Evolutionary conservation across 1,140 invertebrate species (phyloP).

Genomic region (Procambarus clarkii): DNA sequence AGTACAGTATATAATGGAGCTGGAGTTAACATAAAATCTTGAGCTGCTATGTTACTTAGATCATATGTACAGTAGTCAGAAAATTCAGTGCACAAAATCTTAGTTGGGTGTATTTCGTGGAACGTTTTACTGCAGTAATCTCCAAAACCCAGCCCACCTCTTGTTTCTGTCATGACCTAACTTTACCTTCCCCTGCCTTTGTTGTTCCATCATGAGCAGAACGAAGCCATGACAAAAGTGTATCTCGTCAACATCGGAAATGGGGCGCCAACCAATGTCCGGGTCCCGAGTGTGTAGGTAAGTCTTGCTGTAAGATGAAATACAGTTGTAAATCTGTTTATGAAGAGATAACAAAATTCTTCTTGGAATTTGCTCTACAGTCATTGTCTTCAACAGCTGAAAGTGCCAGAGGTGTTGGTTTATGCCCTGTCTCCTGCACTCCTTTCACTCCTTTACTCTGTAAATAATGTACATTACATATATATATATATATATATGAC

Average conservation of each 20-base stretch:
- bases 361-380: neutral
- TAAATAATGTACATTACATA: no score
- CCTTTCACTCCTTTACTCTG: neutral
- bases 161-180: neutral
- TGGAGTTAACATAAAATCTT: no score
- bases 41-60: no score
- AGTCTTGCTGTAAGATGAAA: neutral
- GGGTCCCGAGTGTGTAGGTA: neutral
- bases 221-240: conserved; percentile 13
- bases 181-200: neutral
- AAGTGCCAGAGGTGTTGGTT: neutral
- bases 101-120: neutral
- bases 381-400: neutral
- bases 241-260: neutral
- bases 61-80: no score
- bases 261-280: neutral
- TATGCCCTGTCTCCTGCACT: conserved; percentile 1
- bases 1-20: no score
- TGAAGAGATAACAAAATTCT: neutral
- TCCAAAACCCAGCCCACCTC: neutral
- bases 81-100: no score
- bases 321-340: neutral
- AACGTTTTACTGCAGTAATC: neutral
- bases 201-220: conserved; percentile 13
- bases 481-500: no score